phyloP scores from a whole-genome alignment of 2,113 vertebrate genomes.

The Amphiprion ocellaris region DNA sequence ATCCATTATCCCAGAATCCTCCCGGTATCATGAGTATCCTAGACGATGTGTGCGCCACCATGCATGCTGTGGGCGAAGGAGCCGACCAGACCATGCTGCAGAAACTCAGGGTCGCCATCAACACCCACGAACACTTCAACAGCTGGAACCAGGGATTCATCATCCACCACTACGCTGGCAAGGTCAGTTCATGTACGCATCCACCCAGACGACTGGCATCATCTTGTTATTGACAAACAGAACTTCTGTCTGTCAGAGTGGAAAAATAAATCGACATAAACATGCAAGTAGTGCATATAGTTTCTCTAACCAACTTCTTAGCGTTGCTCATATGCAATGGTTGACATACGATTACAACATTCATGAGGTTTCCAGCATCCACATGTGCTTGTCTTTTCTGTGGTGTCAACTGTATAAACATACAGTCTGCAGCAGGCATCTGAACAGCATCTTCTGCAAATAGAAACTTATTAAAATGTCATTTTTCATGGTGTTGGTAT shows the following conservation, averaged over 20 bases:
- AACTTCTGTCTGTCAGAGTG: neutral
- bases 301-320: neutral
- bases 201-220: neutral
- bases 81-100: conserved; percentile 98
- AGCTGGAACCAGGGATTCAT: conserved; percentile 99
- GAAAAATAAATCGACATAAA: neutral
- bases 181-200: conserved; percentile 82
- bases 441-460: conserved; percentile 43
- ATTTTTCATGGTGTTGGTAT: conserved; percentile 55
- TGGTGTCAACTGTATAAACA: conserved; percentile 11
- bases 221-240: neutral
- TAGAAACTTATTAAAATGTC: conserved; percentile 52
- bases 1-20: conserved; percentile 87
- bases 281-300: neutral
- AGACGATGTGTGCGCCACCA: conserved; percentile 98
- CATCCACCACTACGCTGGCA: conserved; percentile 98
- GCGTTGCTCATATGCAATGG: neutral
- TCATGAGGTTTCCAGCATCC: neutral
- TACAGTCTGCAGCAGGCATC: neutral
- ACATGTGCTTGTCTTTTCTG: conserved; percentile 1
- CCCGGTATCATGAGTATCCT: conserved; percentile 97
- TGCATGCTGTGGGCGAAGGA: conserved; percentile 97
- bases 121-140: conserved; percentile 98
- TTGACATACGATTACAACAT: neutral
- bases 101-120: conserved; percentile 95